Conservation (phyloP, 2,113 vertebrate genomes). For the Oostethus manadensis region DNA sequence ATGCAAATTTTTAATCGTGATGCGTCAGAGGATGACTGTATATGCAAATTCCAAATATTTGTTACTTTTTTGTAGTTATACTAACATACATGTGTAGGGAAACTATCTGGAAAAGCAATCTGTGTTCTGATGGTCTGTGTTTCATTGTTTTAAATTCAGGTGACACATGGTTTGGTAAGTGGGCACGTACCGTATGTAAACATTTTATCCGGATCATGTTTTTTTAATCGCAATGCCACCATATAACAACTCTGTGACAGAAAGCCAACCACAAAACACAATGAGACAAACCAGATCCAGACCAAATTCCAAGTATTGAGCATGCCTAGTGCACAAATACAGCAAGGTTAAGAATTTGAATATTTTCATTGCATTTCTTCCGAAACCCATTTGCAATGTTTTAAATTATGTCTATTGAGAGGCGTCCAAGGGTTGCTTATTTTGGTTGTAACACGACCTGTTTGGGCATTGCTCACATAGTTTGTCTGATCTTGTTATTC, state of each 20-base stretch:
- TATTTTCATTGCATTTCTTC: conserved; percentile 41
- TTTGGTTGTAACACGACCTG: conserved; percentile 71
- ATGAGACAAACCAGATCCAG: conserved; percentile 28
- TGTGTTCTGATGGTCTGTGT: not conserved
- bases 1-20: too few species aligned
- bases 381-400: conserved; percentile 26
- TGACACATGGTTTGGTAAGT: conserved; percentile 21
- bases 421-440: conserved; percentile 56
- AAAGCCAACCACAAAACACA: conserved; percentile 55
- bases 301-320: conserved; percentile 39
- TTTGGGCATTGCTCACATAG: conserved; percentile 73
- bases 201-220: conserved; percentile 40
- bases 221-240: conserved; percentile 49
- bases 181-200: conserved; percentile 42
- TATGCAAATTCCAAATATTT: too few species aligned
- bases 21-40: too few species aligned
- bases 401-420: conserved; percentile 42
- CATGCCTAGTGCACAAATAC: conserved; percentile 22
- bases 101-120: too few species aligned
- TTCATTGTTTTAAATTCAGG: not conserved
- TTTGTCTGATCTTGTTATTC: conserved; percentile 70
- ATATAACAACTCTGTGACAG: conserved; percentile 51
- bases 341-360: conserved; percentile 45
- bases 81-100: too few species aligned
- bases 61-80: too few species aligned